These are phyloP conservation scores for Rhodophaea formosa DNA, from an alignment of 2,888 invertebrate species.

Conservation along the genomic window DNA sequence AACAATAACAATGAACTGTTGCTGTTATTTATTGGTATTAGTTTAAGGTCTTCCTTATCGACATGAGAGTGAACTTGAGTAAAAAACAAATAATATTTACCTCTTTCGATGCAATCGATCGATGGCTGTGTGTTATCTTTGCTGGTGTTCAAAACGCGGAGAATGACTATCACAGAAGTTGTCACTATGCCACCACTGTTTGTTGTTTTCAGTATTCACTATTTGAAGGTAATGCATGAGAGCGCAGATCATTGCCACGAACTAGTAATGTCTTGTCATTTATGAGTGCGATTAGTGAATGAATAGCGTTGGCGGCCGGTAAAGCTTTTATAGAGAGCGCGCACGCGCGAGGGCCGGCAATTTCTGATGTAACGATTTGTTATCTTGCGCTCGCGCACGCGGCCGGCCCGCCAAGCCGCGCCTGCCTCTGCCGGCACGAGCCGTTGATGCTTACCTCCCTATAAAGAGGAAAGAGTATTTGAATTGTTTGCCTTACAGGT, in stretches of 20 bases:
- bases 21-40: not conserved
- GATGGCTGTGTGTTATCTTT: conserved; percentile 63
- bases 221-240: conserved; percentile 65
- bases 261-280: conserved; percentile 66
- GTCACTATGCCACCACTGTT: conserved; percentile 79
- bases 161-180: conserved; percentile 76
- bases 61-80: not conserved
- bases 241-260: conserved; percentile 78
- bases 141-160: conserved; percentile 70
- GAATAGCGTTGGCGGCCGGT: conserved; percentile 41
- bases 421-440: conserved; percentile 17
- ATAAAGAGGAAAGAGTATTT: not conserved
- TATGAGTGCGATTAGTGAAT: conserved; percentile 66
- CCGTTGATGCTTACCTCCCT: not conserved
- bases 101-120: conserved; percentile 60
- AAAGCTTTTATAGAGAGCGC: conserved; percentile 52
- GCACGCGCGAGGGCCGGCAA: conserved; percentile 49
- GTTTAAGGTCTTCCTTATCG: not conserved
- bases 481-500: no score
- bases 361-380: conserved; percentile 64
- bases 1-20: not conserved
- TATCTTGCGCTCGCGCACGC: conserved; percentile 56
- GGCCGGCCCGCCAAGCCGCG: conserved; percentile 17
- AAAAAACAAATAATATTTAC: conserved; percentile 67
- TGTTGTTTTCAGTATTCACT: conserved; percentile 62